Evolutionary conservation across 1,140 invertebrate species (phyloP).

Genomic region (Drosophila chauvacae): DNA sequence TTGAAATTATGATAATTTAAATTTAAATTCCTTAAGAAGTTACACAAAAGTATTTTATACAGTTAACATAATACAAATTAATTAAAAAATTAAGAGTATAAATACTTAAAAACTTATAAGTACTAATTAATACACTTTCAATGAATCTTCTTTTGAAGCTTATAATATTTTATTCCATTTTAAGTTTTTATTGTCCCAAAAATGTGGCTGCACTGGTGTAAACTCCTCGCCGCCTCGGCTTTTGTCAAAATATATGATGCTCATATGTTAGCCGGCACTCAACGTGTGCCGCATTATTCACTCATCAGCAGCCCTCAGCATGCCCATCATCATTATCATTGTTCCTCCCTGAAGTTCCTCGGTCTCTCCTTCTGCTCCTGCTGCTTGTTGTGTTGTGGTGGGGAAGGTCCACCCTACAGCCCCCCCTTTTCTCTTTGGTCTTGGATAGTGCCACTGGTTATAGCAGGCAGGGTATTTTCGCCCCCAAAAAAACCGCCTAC

Average conservation of each 20-base stretch:
- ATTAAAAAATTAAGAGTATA: not conserved
- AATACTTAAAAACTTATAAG: not conserved
- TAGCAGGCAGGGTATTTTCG: not conserved
- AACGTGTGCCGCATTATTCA: slow-evolving; percentile 76
- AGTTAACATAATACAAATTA: not conserved
- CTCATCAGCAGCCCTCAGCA: slow-evolving; percentile 72
- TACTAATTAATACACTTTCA: not conserved
- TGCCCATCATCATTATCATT: slow-evolving; percentile 75
- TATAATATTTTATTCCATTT: not conserved
- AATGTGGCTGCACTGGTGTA: slow-evolving; percentile 6
- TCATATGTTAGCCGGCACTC: slow-evolving; percentile 74
- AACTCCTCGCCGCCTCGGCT: slow-evolving; percentile 26
- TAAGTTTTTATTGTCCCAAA: not conserved
- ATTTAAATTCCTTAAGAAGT: too few species aligned
- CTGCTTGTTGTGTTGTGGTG: slow-evolving; percentile 23
- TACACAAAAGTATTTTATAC: not conserved
- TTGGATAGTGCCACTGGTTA: slow-evolving; percentile 41
- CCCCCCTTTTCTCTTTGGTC: slow-evolving; percentile 9
- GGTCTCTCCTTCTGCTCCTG: slow-evolving; percentile 12
- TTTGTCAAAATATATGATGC: slow-evolving; percentile 75
- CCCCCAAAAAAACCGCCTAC: slow-evolving; percentile 17
- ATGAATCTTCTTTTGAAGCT: not conserved
- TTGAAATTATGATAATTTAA: too few species aligned
- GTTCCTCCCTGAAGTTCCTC: slow-evolving; percentile 55
- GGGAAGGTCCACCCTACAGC: slow-evolving; percentile 12